These are phyloP conservation scores for Siniperca scherzeri DNA, from an alignment of 2,797 vertebrate genomes.

Conservation along the genomic window DNA sequence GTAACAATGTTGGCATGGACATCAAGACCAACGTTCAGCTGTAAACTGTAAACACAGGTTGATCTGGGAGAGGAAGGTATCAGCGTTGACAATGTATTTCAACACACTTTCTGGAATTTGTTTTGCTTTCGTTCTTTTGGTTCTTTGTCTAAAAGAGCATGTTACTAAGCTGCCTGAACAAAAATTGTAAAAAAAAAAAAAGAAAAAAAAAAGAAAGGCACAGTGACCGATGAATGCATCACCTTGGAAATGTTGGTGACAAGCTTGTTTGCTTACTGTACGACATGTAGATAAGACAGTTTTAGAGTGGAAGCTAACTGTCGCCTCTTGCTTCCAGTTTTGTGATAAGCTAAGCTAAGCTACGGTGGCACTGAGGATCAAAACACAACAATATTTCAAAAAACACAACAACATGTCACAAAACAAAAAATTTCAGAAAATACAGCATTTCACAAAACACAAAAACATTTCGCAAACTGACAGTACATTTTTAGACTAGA, in stretches of 20 bases:
- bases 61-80: not conserved
- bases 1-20: conserved; percentile 25
- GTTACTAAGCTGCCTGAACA: not conserved
- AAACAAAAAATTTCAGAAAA: too few species aligned
- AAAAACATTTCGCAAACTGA: too few species aligned
- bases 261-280: too few species aligned
- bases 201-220: too few species aligned
- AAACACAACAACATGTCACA: too few species aligned
- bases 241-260: not conserved
- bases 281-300: not conserved
- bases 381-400: too few species aligned
- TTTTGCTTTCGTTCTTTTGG: conserved; percentile 24
- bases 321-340: not conserved
- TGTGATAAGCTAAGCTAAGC: not conserved
- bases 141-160: not conserved
- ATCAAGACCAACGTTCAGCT: conserved; percentile 36
- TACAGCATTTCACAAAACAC: too few species aligned
- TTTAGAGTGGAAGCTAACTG: not conserved
- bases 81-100: not conserved
- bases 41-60: conserved; percentile 29
- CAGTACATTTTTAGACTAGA: too few species aligned
- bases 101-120: not conserved
- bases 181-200: not conserved
- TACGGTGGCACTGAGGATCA: too few species aligned
- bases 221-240: not conserved